phyloP scores from a whole-genome alignment of 1,140 invertebrate genomes.

The Heliothis subflexa region DNA sequence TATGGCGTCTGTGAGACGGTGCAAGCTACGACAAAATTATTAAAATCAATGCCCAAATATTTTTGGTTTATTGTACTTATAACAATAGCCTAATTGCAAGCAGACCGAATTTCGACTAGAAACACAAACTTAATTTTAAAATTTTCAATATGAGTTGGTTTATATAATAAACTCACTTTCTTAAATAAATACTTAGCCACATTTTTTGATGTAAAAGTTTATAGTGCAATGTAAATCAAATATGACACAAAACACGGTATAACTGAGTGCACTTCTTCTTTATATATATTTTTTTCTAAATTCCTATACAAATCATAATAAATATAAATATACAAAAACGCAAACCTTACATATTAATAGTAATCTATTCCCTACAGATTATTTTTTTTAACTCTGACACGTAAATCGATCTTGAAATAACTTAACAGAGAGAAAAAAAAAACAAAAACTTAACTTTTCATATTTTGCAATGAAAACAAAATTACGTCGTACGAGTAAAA shows the following conservation, averaged over 20 bases:
- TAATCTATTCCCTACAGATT: not conserved
- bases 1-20: too few relatives aligned
- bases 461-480: slow-evolving; percentile 22
- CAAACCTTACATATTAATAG: not conserved
- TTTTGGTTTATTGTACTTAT: too few relatives aligned
- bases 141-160: too few relatives aligned
- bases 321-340: not conserved
- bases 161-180: not conserved
- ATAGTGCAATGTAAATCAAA: not conserved
- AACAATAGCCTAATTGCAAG: too few relatives aligned
- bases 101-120: too few relatives aligned
- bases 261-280: not conserved
- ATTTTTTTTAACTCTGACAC: not conserved
- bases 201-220: not conserved
- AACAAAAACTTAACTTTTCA: slow-evolving; percentile 58
- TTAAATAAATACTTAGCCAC: not conserved
- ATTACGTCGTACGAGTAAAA: slow-evolving; percentile 34
- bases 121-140: too few relatives aligned
- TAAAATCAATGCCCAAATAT: too few relatives aligned
- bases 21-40: too few relatives aligned
- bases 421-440: slow-evolving; percentile 46
- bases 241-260: not conserved
- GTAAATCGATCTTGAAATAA: slow-evolving; percentile 10
- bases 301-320: not conserved
- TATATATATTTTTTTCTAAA: not conserved